Percentiles rank a stretch among this genome's conserved stretches.
phyloP scores from a whole-genome alignment of 2,113 vertebrate species.

The Chloropsis cyanopogon region DNA sequence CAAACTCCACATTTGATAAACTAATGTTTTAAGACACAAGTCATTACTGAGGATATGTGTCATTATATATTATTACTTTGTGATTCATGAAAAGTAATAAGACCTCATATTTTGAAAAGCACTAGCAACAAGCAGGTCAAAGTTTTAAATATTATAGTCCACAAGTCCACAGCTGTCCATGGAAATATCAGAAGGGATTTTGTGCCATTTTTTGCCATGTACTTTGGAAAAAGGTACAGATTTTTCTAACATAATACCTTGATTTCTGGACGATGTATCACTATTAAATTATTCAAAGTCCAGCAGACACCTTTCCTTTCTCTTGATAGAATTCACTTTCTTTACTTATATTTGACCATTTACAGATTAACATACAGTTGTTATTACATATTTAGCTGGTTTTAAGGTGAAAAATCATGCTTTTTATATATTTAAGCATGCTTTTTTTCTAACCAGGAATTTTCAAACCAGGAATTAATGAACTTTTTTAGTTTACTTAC shows the following conservation, averaged over 20 bases:
- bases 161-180: not conserved
- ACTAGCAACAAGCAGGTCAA: not conserved
- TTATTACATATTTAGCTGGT: not conserved
- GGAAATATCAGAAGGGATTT: not conserved
- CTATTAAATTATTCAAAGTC: not conserved
- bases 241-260: not conserved
- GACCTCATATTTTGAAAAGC: not conserved
- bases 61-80: not conserved
- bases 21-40: not conserved
- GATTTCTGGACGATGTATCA: not conserved
- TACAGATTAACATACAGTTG: not conserved
- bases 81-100: not conserved
- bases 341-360: not conserved
- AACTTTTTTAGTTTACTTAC: not conserved
- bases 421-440: not conserved
- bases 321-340: not conserved
- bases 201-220: not conserved
- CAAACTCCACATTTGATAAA: not conserved
- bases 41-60: not conserved
- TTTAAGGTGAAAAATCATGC: not conserved
- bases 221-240: not conserved
- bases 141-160: not conserved
- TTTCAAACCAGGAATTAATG: not conserved
- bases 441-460: not conserved
- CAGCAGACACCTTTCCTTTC: not conserved